phyloP scores from a whole-genome alignment of 2,797 vertebrate species.

The Synanceia verrucosa region DNA sequence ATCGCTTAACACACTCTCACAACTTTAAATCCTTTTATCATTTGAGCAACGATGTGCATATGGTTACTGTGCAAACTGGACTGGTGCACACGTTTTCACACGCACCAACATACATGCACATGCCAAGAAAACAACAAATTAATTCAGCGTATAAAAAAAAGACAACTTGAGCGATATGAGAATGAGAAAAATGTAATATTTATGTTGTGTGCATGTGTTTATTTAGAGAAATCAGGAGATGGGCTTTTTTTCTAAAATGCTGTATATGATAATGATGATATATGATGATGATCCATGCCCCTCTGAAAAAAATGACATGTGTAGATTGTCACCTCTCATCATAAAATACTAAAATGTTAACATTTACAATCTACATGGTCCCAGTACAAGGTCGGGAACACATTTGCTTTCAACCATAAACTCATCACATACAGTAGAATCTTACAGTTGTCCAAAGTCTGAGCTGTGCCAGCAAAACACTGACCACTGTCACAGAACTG shows the following conservation, averaged over 20 bases:
- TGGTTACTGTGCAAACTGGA: no score
- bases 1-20: no score
- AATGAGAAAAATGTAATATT: no score
- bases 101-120: no score
- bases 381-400: not conserved
- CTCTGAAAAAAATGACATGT: not conserved
- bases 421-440: not conserved
- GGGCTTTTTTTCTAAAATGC: not conserved
- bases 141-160: no score
- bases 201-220: not conserved
- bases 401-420: slow-evolving; percentile 18
- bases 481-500: not conserved
- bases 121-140: no score
- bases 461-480: not conserved
- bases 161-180: no score
- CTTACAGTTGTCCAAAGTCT: slow-evolving; percentile 21
- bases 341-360: not conserved
- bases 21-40: no score
- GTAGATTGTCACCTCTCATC: not conserved
- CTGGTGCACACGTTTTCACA: no score
- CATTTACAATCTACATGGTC: not conserved
- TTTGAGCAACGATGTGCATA: no score
- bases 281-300: not conserved
- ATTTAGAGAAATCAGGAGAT: not conserved
- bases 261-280: not conserved